phyloP scores from a whole-genome alignment of 2,888 invertebrate genomes.

The Dryobota labecula region DNA sequence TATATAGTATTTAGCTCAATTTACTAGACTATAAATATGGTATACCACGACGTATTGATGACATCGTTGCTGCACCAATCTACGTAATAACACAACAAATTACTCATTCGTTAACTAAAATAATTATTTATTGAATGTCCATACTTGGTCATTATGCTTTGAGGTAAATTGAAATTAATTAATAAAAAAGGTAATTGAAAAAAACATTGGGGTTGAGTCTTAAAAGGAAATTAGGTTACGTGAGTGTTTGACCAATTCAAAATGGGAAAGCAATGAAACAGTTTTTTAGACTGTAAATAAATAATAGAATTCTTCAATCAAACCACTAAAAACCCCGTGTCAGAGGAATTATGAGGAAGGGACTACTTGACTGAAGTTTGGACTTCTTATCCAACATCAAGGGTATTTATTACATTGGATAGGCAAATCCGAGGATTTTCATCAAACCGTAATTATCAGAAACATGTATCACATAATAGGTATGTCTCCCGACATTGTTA shows the following conservation, averaged over 20 bases:
- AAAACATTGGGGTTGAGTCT: not conserved
- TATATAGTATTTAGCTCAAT: slow-evolving; percentile 5
- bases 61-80: not conserved
- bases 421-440: not conserved
- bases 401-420: not conserved
- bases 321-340: not conserved
- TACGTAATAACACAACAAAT: not conserved
- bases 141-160: not conserved
- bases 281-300: not conserved
- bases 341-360: not conserved
- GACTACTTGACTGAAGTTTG: too few species aligned
- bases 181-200: too few species aligned
- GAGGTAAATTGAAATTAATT: too few species aligned
- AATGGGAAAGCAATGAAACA: not conserved
- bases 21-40: not conserved
- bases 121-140: not conserved
- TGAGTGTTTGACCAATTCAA: not conserved
- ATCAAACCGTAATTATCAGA: not conserved
- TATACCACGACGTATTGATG: not conserved
- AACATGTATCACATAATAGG: not conserved
- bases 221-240: not conserved
- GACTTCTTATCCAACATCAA: not conserved
- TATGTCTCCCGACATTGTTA: too few species aligned
- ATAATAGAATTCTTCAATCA: not conserved
- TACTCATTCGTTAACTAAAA: not conserved